Base-by-base conservation (phyloP, 2,797 vertebrate genomes). In the Hydrolagus colliei region DNA sequence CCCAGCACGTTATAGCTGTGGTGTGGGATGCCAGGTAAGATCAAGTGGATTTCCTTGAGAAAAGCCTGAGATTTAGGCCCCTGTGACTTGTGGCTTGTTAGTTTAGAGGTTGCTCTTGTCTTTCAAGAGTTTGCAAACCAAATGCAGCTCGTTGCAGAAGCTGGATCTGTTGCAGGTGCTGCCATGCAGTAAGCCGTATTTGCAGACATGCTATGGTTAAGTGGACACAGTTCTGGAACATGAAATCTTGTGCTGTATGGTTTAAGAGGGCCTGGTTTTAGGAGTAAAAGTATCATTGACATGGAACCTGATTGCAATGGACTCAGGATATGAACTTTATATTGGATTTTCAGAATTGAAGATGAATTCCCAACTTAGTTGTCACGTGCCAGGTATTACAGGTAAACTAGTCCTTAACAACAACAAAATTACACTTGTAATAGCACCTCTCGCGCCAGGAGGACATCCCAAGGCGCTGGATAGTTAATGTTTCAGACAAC, bases 1-100 rank as follows among this genome's bases (percentile, higher is more conserved):
- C 87, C 87, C 89, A 87, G 84, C 20, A 0, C n/a, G 62, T 87
- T 89, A 89, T 11, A 86, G 87, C 87, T 2, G 67, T 68, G 18
- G 65, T 67, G 7, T 41, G 10, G 75, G 67, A 9, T 0, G 52
- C 11, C 65, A 84, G 79, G 79, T 84, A 84, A 84, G 79, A 68
- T 41, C 18, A 71, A 84, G 41, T 84, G 65, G 65, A 52, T 84
- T 68, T 71, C 16, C 20, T 84, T 35, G 67, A 4, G 32, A 84
- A n/a, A 52, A 84, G 18, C 18, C 71, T 16, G 65, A 71, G 65
- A 52, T 84, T 68, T 52, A 35, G 18, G 79, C 65, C 41, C 79
- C 65, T 71, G 14, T 82, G 62, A 80, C 63, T 67, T 2, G 67
- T 82, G 63, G 62, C 63, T 82, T 82, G 35, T 84, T 84, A 35